Base-by-base conservation (phyloP, 2,113 vertebrate genomes). In the Atlantisia rogersi region DNA sequence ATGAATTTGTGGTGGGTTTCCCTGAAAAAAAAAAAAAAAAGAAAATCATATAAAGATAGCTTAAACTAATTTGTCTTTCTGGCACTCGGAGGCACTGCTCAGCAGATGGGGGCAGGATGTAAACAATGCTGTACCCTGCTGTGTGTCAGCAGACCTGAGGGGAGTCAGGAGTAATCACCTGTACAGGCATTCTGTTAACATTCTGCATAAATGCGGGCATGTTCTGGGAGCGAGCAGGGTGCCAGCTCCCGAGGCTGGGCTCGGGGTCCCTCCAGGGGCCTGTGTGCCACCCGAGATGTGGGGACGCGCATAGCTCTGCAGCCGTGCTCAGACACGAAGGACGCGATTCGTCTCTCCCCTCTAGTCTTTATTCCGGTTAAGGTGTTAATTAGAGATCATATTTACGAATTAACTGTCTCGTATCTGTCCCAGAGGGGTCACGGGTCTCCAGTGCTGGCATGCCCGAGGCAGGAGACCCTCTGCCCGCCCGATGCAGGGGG, bases 201-300 rank as follows among this genome's bases (percentile, higher is more conserved):
- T 26, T 21, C 28, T 4, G 10, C 6, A 50, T 16, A 35, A 55
- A 25, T 20, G 20, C 8, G 19, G 39, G 18, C 3, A 1, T 5
- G 50, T 62, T 39, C n/a, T 50, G 56, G 64, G 64, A 37, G 25
- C 10, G 11, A 69, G 63, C 29, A 9, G 44, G 44, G 44, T 46
- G 44, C 44, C 44, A 46, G 17, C 44, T 46, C 44, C 44, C 8
- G 17, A 46, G 44, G 44, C 44, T 26, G 1, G 2, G 32, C 19
- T 63, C 32, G 19, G 10, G 12, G 11, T 29, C 19, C 7, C 26
- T 12, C 39, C 22, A 15, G 12, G 6, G 21, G 5, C 16, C 22
- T 39, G 35, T 1, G 4, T n/a, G 44, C 9, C 80, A 6, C 35
- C 29, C 0, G 5, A 13, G 44, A 29, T 12, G 28, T 37, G 0